Evolutionary conservation across 2,797 vertebrate genomes (phyloP), one percentile per base, ranked within the genome.

Genomic region (Sebastes hubbsi): DNA sequence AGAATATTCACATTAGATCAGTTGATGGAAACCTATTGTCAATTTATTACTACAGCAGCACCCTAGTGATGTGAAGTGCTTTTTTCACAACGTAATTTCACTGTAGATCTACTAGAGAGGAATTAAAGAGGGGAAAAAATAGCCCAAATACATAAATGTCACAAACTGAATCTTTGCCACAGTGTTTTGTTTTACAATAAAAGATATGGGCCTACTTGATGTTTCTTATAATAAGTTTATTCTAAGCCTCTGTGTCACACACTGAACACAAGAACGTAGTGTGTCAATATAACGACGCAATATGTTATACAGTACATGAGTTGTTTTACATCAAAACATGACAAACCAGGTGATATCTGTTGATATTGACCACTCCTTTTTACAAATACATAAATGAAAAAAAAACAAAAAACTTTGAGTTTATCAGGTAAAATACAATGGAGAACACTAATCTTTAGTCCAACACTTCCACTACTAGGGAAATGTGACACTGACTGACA

Each of bases 271-370:
- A 14, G 27, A 49, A 64, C 27, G 8, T 29, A 6, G 9, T 18
- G 34, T 70, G 56, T 72, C 58, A 80, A 24, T 6, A 8, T 12
- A 29, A 29, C 12, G 6, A 20, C 8, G 8, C 4, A 11, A 72
- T 46, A 42, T 66, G 3, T 65, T 62, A 24, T 88, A 90, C 79
- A 83, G 86, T 85, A 88, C 74, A 65, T 84, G 30, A 78, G 74
- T 72, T 78, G 77, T 80, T 89, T 88, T 32, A 87, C 58, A 77
- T 84, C 52, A 82, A 69, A 68, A 85, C 27, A 78, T 70, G 30
- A 75, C 61, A 72, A 87, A 75, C 54, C 46, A 1, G 14, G 54
- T 36, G 22, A 61, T 67, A 81, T 20, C n/a, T 62, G 10, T 30
- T 80, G 56, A 77, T 38, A 59, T 30, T 66, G 13, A 81, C 62